These are phyloP conservation scores for Phytoseiulus persimilis DNA, from an alignment of 2,888 invertebrate species.

Conservation along the genomic window DNA sequence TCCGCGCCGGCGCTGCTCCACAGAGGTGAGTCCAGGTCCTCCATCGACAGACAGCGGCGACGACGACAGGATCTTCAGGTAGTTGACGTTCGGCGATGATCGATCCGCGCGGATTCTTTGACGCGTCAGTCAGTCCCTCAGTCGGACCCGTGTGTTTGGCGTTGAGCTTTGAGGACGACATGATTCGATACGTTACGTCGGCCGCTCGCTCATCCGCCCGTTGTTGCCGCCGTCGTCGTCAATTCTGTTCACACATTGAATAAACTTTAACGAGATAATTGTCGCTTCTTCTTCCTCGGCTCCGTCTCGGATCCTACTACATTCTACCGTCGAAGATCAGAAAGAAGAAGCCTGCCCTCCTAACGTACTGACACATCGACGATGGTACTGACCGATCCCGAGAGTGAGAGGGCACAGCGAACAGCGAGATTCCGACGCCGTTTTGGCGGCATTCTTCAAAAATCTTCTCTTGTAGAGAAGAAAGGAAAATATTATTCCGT, in stretches of 20 bases:
- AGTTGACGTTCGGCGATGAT: background rate
- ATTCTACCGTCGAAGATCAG: background rate
- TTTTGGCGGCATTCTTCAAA: conserved; percentile 5
- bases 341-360: background rate
- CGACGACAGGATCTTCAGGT: background rate
- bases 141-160: background rate
- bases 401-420: background rate
- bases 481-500: background rate
- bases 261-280: background rate
- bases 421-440: background rate
- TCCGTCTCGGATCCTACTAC: no score
- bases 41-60: background rate
- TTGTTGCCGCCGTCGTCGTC: background rate
- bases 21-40: background rate
- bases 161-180: background rate
- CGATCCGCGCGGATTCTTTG: background rate
- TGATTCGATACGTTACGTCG: background rate
- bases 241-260: background rate
- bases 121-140: background rate
- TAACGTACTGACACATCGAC: background rate
- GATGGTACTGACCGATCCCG: background rate
- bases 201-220: background rate
- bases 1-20: background rate
- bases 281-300: background rate
- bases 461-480: background rate